Evolutionary conservation across 2,888 invertebrate species (phyloP), one percentile per base, ranked within the genome.

Genomic region (Mythimna impura): DNA sequence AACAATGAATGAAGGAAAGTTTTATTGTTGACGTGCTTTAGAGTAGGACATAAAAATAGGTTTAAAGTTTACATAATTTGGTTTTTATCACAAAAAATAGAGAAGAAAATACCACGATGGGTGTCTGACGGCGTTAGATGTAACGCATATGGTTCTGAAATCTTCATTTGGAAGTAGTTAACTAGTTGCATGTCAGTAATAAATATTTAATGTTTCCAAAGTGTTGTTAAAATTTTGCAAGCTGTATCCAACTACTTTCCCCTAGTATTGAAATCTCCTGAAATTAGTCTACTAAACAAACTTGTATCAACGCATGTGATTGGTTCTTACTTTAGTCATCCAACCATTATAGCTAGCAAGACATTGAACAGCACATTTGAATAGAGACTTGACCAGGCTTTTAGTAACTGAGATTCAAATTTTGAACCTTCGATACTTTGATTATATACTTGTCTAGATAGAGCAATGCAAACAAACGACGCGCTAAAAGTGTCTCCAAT

Each of bases 21-120:
- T 89, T 86, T 89, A 88, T 91, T 89, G 89, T 91, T 91, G 88
- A 87, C 87, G 89, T 89, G 85, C 89, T 85, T 89, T 90, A 90
- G 89, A 81, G 77, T 90, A 90, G 88, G 89, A 81, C 81, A 84
- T 87, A 89, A 86, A 86, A 40, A 77, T 83, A 85, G 89, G 76
- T 89, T 86, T 88, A 87, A 88, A 88, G 79, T 65, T 78, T 79
- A 82, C 74, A 74, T 82, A 60, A 71, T 79, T 81, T 72, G 79
- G 71, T 81, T 81, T 75, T 62, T 54, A 72, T 70, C 43, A 78
- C 25, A 66, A 72, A 67, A 65, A 69, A 73, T 73, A 73, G 62
- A 77, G 55, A 66, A 52, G 62, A 60, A 71, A 71, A 54, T 69
- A 57, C 71, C 34, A 34, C 30, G 30, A 54, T 71, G 55, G 43